phyloP scores from a whole-genome alignment of 1,140 invertebrate species.

The Cyrtorhinus lividipennis region DNA sequence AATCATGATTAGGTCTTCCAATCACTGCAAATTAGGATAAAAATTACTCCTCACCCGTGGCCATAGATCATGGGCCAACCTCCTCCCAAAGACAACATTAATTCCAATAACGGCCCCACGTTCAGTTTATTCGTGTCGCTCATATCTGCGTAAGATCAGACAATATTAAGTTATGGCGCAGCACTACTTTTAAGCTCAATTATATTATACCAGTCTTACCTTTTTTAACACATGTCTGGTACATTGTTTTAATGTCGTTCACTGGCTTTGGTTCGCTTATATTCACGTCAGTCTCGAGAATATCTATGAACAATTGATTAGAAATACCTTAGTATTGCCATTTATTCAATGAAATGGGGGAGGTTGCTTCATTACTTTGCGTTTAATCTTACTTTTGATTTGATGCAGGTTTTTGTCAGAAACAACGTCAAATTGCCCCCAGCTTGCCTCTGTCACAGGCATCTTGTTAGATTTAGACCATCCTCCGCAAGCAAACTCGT shows the following conservation, averaged over 20 bases:
- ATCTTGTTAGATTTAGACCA: slow-evolving; percentile 33
- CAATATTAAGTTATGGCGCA: no score
- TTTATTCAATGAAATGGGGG: no score
- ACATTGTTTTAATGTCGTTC: slow-evolving; percentile 44
- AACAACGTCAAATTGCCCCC: slow-evolving; percentile 31
- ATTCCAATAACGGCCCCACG: slow-evolving; percentile 26
- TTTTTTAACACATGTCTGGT: slow-evolving; percentile 44
- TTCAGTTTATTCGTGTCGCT: slow-evolving; percentile 21
- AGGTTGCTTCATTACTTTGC: background rate
- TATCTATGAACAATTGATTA: slow-evolving; percentile 19
- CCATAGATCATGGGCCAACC: slow-evolving; percentile 32
- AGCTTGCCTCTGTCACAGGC: slow-evolving; percentile 29
- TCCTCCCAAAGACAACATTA: slow-evolving; percentile 28
- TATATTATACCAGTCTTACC: no score
- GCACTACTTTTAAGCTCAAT: no score
- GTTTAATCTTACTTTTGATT: slow-evolving; percentile 28
- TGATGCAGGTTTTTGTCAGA: slow-evolving; percentile 29
- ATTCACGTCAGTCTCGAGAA: slow-evolving; percentile 26
- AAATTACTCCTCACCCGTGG: no score
- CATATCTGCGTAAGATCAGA: background rate
- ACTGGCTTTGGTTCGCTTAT: slow-evolving; percentile 39
- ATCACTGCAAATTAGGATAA: no score
- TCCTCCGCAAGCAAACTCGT: slow-evolving; percentile 36
- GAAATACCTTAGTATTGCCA: no score
- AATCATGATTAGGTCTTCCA: no score